phyloP scores from a whole-genome alignment of 2,113 vertebrate genomes.

The Cinclus mexicanus region DNA sequence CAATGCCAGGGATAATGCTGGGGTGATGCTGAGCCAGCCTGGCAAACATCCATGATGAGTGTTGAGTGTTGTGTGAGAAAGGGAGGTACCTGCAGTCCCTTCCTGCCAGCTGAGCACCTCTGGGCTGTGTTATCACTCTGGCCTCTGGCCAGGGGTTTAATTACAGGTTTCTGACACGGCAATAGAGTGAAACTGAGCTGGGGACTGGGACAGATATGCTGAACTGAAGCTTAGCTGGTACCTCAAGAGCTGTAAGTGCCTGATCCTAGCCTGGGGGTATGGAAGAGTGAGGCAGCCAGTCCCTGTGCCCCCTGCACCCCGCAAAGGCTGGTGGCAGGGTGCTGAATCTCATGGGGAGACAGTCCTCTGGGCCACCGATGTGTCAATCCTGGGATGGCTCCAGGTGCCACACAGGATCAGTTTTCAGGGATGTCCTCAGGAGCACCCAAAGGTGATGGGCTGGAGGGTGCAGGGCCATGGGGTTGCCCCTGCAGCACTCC shows the following conservation, averaged over 20 bases:
- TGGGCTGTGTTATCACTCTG: neutral
- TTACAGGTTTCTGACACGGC: neutral
- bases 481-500: neutral
- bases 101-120: neutral
- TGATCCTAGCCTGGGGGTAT: rapidly evolving
- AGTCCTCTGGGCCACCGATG: rapidly evolving
- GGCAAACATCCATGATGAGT: neutral
- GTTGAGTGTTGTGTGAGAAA: neutral
- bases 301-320: rapidly evolving
- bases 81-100: neutral
- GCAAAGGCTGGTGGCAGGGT: neutral
- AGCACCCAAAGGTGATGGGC: neutral
- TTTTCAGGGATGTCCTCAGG: neutral
- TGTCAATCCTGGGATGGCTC: rapidly evolving
- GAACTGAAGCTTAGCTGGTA: neutral
- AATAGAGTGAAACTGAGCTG: neutral
- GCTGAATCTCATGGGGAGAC: neutral
- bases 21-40: neutral
- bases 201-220: rapidly evolving
- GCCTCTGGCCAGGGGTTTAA: neutral
- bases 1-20: neutral
- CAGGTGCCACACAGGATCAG: rapidly evolving
- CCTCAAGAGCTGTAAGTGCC: neutral
- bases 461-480: neutral
- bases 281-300: neutral